Base-by-base conservation (phyloP, 2,797 vertebrate genomes). In the Stomatorhinus walkeri region DNA sequence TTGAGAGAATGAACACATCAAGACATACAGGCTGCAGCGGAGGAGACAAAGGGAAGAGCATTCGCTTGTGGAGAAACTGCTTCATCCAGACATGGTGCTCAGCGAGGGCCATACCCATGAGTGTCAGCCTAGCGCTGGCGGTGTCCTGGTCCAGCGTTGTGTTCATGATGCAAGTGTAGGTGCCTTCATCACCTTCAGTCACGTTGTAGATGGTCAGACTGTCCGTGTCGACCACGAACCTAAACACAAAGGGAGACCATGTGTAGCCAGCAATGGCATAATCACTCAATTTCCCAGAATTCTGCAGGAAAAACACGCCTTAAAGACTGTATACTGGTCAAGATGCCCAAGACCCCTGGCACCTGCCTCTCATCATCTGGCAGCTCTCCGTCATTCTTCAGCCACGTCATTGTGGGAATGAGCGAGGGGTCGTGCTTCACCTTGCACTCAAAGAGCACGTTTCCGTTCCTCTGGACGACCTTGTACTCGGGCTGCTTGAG, bases 71-170 rank as follows among this genome's bases (percentile, higher is more conserved):
- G 46, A 83, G 43, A 84, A 49, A 24, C n/a, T 3, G 40, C 46
- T 43, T 10, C 43, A 24, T 49, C 79, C 40, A 22, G 46, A 10
- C 3, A 19, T 2, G 3, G 32, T 6, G 9, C 36, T 46, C 7
- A 86, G 84, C n/a, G 19, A 56, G 16, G 16, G 19, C 54, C 54
- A 7, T 96, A 99, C 98, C 98, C 12, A 99, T 96, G 90, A 99
- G 97, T 24, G 96, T 97, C 72, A 99, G 97, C 93, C 94, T 93
- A 87, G 98, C 98, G 4, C 96, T 98, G 93, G 98, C 97, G 1
- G 97, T 98, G 93, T 97, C 98, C 14, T 92, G 95, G 95, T 99
- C 98, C 94, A 99, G 94, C 9, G 96, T 96, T 46, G 98, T 99
- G 94, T 97, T 99, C 94, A 96, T 96, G 89, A 97, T 90, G 93